A percentile compares a stretch with the other conserved stretches of the same genome.
phyloP scores from a whole-genome alignment of 2,113 vertebrate genomes.

The Lampris incognitus region DNA sequence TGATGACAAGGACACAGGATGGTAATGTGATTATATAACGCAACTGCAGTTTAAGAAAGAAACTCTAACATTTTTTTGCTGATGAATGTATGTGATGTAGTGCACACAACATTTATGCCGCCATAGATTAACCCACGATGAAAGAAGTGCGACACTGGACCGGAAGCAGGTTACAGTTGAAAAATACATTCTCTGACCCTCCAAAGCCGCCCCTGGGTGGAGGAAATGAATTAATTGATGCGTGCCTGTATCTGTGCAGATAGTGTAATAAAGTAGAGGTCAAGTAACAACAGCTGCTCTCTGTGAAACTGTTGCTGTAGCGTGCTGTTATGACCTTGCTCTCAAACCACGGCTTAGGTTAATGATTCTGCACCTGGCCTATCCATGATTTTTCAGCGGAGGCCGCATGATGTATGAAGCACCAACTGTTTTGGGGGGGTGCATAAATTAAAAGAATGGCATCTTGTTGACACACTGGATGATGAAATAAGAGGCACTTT shows the following conservation, averaged over 20 bases:
- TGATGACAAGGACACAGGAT: neutral
- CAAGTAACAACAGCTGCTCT: conserved; percentile 68
- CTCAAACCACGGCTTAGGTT: conserved; percentile 85
- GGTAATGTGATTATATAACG: neutral
- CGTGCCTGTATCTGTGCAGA: conserved; percentile 60
- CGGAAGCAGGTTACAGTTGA: conserved; percentile 27
- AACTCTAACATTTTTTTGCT: neutral
- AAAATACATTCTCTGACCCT: conserved; percentile 39
- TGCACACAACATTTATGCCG: neutral
- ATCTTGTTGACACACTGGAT: conserved; percentile 89
- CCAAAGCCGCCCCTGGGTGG: conserved; percentile 30
- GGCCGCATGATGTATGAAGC: conserved; percentile 89
- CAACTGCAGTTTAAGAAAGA: conserved; percentile 12
- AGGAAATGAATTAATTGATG: conserved; percentile 76
- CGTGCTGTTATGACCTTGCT: conserved; percentile 85
- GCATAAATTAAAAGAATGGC: conserved; percentile 95
- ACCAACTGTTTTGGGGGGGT: conserved; percentile 84
- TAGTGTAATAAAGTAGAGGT: conserved; percentile 69
- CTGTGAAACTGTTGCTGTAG: conserved; percentile 81
- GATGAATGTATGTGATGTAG: too few species aligned
- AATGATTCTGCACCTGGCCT: conserved; percentile 89
- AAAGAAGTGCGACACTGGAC: conserved; percentile 13
- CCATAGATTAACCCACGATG: conserved; percentile 7
- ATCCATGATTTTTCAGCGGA: conserved; percentile 87
- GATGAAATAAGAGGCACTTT: conserved; percentile 98